Evolutionary conservation across 2,888 invertebrate genomes (phyloP).

Genomic region (Clusia tigrina): DNA sequence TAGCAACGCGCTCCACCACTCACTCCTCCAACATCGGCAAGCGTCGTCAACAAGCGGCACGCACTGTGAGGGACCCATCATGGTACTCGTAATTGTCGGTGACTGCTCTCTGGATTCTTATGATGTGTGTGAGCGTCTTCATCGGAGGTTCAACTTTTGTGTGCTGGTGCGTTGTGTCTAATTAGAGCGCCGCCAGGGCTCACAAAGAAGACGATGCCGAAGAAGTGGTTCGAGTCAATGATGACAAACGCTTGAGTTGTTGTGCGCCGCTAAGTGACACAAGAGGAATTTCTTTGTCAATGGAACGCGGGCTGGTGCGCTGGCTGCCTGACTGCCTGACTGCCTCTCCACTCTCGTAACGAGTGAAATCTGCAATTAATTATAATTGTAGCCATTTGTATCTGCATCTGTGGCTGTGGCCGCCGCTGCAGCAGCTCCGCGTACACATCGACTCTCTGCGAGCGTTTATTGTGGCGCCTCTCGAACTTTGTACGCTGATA

Average conservation of each 20-base stretch:
- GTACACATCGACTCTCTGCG: too few relatives aligned
- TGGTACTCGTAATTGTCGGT: too few relatives aligned
- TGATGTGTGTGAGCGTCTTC: not conserved
- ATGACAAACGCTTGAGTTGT: not conserved
- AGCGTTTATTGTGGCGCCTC: too few relatives aligned
- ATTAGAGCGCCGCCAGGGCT: constrained; percentile 1
- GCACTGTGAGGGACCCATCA: too few relatives aligned
- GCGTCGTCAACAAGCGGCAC: too few relatives aligned
- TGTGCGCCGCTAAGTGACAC: too few relatives aligned
- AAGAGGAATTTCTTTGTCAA: constrained; percentile 2
- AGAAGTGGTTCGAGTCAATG: not conserved
- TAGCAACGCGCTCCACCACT: too few relatives aligned
- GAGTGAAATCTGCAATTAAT: not conserved
- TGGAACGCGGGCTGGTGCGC: not conserved
- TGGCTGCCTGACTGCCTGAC: not conserved
- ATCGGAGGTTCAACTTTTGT: not conserved
- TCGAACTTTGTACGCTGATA: constrained; percentile 1
- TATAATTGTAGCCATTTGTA: not conserved
- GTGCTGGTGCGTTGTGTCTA: not conserved
- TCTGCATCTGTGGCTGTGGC: not conserved
- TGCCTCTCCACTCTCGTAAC: not conserved
- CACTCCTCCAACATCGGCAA: too few relatives aligned
- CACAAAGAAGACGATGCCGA: not conserved
- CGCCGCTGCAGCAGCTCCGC: too few relatives aligned
- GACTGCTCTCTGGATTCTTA: too few relatives aligned